Conservation (phyloP, 1,140 invertebrate species). For the Anoplolepis gracilipes region DNA sequence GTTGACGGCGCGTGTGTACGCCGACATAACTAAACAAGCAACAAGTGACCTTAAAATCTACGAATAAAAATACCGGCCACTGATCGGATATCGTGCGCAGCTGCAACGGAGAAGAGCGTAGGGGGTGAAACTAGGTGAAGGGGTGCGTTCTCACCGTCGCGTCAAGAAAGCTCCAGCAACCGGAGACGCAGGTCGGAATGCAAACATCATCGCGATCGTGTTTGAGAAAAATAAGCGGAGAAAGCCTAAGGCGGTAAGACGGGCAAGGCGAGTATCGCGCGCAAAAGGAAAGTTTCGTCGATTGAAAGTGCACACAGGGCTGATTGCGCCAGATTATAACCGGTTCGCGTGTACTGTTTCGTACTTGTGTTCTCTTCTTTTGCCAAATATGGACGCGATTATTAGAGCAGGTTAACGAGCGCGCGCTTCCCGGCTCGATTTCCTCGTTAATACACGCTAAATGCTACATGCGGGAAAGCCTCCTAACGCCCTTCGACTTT, state of each 20-base stretch:
- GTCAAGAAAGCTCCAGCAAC: constrained; percentile 67
- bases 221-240: constrained; percentile 35
- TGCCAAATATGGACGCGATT: constrained; percentile 47
- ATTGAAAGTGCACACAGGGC: constrained; percentile 30
- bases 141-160: constrained; percentile 42
- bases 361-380: constrained; percentile 1
- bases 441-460: constrained; percentile 53
- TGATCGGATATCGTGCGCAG: constrained; percentile 79
- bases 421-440: constrained; percentile 42
- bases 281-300: constrained; percentile 41
- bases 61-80: constrained; percentile 82
- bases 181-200: constrained; percentile 44
- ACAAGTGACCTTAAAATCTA: constrained; percentile 85
- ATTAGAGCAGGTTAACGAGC: constrained; percentile 55
- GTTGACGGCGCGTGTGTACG: constrained; percentile 69
- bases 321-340: constrained; percentile 21
- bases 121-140: constrained; percentile 62
- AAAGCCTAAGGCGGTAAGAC: background rate
- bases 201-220: constrained; percentile 67
- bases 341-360: constrained; percentile 9
- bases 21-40: constrained; percentile 84
- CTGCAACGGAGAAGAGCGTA: constrained; percentile 55
- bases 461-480: constrained; percentile 28
- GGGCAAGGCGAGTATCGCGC: background rate
- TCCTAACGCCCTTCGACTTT: constrained; percentile 23